phyloP scores from a whole-genome alignment of 2,113 vertebrate species.

The Xerus inauris region DNA sequence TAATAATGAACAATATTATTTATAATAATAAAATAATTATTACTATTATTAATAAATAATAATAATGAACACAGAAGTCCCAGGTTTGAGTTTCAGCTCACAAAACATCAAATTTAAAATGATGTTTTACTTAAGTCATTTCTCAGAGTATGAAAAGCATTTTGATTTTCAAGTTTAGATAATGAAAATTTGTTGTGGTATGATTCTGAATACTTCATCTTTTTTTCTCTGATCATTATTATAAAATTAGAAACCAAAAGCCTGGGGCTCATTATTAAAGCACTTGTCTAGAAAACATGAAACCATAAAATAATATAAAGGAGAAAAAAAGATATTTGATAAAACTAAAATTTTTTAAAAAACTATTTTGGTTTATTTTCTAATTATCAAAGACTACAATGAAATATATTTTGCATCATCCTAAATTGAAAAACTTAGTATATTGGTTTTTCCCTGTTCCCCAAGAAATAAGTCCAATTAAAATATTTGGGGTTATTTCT shows the following conservation, averaged over 20 bases:
- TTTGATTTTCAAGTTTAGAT: conserved; percentile 37
- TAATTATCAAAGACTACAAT: not conserved
- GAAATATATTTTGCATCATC: not conserved
- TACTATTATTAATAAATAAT: too few relatives aligned
- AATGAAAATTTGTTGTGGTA: not conserved
- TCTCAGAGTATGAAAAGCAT: not conserved
- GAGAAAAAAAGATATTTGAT: not conserved
- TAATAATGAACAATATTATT: not conserved
- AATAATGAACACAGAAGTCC: not conserved
- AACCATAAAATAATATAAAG: not conserved
- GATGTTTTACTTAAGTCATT: not conserved
- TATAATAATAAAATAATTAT: too few relatives aligned
- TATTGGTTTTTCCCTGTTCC: not conserved
- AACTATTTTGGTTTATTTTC: not conserved
- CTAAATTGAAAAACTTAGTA: conserved; percentile 36
- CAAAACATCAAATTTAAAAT: not conserved
- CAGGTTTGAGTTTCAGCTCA: not conserved
- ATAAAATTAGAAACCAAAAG: not conserved
- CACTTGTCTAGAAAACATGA: not conserved
- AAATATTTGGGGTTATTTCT: not conserved
- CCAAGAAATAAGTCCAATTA: not conserved
- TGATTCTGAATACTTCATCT: not conserved
- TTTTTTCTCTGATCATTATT: not conserved
- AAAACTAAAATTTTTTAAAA: not conserved
- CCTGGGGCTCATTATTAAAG: too few relatives aligned